These are phyloP conservation scores for Synaphobranchus kaupii DNA, from an alignment of 2,797 vertebrate species.

Conservation along the genomic window DNA sequence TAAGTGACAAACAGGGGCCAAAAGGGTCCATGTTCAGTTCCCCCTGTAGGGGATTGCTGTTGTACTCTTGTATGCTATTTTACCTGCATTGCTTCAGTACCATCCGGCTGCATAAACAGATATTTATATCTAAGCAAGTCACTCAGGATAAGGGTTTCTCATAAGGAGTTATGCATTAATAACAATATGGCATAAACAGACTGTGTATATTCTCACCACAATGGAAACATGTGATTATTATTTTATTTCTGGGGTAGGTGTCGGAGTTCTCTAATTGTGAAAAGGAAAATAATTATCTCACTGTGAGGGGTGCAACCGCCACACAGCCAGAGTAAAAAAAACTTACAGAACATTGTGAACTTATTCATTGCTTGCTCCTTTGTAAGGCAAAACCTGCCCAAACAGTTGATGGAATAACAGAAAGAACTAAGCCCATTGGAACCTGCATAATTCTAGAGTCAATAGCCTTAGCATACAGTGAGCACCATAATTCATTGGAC, in stretches of 20 bases:
- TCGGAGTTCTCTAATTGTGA: neutral
- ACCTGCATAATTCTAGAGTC: neutral
- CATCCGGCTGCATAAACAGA: neutral
- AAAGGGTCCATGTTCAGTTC: neutral
- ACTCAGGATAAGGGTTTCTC: neutral
- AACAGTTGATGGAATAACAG: neutral
- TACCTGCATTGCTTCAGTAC: neutral
- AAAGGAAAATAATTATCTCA: neutral
- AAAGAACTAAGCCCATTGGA: neutral
- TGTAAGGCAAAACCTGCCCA: neutral
- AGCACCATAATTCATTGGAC: no score
- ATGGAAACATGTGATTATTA: neutral
- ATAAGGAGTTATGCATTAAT: neutral
- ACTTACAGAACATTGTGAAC: neutral
- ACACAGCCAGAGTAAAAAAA: neutral
- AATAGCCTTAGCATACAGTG: neutral
- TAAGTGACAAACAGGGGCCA: neutral
- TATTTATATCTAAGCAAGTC: neutral
- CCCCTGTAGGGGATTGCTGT: neutral
- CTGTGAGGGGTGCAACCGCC: neutral
- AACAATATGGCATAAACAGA: neutral
- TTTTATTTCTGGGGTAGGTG: neutral
- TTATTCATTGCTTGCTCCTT: neutral
- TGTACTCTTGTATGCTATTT: neutral
- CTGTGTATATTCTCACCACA: neutral